Evolutionary conservation across 2,113 vertebrate genomes (phyloP).

Genomic region (Laterallus jamaicensis): DNA sequence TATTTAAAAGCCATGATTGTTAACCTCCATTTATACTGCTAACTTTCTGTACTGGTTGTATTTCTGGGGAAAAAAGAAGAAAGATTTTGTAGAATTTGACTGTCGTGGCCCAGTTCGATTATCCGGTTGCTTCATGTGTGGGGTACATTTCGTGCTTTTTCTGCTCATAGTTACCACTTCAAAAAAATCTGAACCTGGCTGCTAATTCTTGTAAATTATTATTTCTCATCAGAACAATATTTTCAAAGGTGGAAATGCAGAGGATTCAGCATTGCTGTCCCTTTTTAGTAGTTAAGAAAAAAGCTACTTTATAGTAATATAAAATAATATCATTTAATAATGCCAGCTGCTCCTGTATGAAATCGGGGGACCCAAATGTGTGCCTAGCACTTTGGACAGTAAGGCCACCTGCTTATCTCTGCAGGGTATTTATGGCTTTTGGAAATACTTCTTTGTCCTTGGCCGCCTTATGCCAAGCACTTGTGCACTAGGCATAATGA

Average conservation of each 20-base stretch:
- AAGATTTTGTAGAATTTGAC: not conserved
- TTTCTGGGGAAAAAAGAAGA: not conserved
- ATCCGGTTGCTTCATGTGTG: not conserved
- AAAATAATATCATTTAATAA: not conserved
- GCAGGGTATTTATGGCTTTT: not conserved
- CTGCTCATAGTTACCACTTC: not conserved
- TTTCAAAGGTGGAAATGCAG: not conserved
- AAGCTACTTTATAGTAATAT: not conserved
- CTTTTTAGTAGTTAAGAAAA: not conserved
- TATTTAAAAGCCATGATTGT: not conserved
- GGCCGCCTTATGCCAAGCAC: not conserved
- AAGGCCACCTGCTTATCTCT: constrained; percentile 3
- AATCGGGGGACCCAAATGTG: not conserved
- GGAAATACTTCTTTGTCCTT: constrained; percentile 27
- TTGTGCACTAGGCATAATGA: not conserved
- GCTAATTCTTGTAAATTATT: not conserved
- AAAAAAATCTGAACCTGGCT: not conserved
- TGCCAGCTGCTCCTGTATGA: not conserved
- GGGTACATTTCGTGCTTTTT: not conserved
- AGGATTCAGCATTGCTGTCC: not conserved
- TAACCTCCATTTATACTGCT: not conserved
- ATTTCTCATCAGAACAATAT: not conserved
- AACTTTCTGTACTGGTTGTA: not conserved
- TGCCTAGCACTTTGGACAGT: not conserved
- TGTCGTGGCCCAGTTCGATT: not conserved